These are phyloP conservation scores for Rhagonycha lutea DNA, from an alignment of 2,888 invertebrate species.

Conservation along the genomic window DNA sequence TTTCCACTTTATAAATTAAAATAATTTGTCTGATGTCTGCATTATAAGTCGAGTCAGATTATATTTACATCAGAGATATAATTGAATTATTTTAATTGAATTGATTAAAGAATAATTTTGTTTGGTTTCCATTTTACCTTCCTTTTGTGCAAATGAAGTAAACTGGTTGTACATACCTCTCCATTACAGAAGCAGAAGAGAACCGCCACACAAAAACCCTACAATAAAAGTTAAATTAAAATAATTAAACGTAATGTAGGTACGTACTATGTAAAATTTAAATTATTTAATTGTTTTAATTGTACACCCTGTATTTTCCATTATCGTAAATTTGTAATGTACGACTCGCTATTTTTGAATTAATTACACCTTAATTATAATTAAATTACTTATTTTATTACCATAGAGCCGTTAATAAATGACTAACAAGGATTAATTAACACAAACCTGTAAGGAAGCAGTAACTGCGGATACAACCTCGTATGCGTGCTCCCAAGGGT, in stretches of 20 bases:
- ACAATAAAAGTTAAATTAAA: constrained; percentile 48
- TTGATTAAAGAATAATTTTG: neutral
- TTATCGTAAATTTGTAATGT: neutral
- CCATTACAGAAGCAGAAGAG: constrained; percentile 95
- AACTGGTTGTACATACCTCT: constrained; percentile 69
- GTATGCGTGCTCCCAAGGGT: constrained; percentile 77
- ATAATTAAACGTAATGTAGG: neutral
- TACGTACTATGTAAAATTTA: neutral
- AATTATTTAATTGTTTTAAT: neutral
- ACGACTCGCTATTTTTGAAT: neutral
- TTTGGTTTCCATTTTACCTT: neutral
- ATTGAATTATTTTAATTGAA: neutral
- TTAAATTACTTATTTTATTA: neutral
- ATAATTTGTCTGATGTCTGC: neutral
- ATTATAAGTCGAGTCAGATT: neutral
- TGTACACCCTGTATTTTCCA: neutral
- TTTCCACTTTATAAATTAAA: neutral
- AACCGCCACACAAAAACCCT: constrained; percentile 91
- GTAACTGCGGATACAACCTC: constrained; percentile 84
- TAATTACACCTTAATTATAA: neutral
- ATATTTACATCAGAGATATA: neutral
- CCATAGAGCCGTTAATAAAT: neutral
- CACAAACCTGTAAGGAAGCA: constrained; percentile 79
- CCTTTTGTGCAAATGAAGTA: neutral
- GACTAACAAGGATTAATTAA: constrained; percentile 1